Base-by-base conservation (phyloP, 2,113 vertebrate species). In the Ploceus nigricollis region DNA sequence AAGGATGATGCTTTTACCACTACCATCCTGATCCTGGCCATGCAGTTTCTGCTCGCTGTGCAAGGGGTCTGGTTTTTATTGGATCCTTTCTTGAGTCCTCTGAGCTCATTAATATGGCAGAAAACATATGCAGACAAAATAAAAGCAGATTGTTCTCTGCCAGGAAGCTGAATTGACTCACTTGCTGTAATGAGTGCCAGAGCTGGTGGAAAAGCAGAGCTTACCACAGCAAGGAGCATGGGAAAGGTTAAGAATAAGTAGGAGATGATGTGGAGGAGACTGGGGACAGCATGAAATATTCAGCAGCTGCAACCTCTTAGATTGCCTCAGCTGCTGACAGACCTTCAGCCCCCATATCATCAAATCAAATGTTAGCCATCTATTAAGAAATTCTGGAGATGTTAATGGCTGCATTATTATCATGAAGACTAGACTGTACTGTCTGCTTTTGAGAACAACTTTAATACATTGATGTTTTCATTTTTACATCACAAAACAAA, bases 121-220 rank as follows among this genome's bases (percentile, higher is more conserved):
- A 90, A 93, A 97, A 94, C 86, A 92, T 96, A 95, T 71, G 60
- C 93, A 92, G 86, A 81, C 86, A 77, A 92, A 88, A 95, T 90
- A 93, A 89, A 96, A 93, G 94, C 0, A 0, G 71, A 42, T 78
- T 75, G 94, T 92, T 92, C 84, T 90, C 91, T 93, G 92, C 95
- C 91, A 94, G 78, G 94, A 89, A 90, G 82, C 76, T 95, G 79
- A 80, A 97, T 83, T 92, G 96, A 95, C 90, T 97, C 79, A 83
- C 54, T 94, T 85, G 65, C 68, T 50, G 50, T n/a, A 90, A 58
- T 70, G 64, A 86, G 76, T 93, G 96, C 94, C 92, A 96, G 88
- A 92, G 85, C 53, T 93, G 66, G 82, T 95, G 88, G 82, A 94
- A 90, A 95, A 95, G 58, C 50, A 90, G 94, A 92, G 54, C 60